A percentile compares a stretch with the other conserved stretches of the same genome.
Evolutionary conservation across 30 jellyfish, hydroid and myxozoan species (phyloP).

Genomic region (Chrysaora quinquecirrha): DNA sequence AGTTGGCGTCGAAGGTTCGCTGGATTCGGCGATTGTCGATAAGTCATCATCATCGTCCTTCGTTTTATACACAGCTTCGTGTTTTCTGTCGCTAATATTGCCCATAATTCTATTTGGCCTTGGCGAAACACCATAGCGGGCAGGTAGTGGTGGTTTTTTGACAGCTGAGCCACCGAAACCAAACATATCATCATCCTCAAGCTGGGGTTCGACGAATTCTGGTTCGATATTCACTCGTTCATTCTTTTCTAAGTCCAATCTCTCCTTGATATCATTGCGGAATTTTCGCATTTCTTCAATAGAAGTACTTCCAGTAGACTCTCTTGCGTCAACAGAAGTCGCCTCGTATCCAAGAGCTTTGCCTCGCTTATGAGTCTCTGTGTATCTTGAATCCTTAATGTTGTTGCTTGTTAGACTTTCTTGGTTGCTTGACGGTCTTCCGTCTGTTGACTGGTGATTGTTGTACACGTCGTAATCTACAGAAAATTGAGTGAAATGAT

Average conservation of each 20-base stretch:
- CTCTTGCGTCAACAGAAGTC: background rate
- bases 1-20: conserved; percentile 93
- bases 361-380: no score
- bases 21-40: conserved; percentile 89
- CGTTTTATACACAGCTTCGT: background rate
- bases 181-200: conserved; percentile 69
- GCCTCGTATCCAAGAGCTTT: no score
- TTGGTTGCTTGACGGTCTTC: no score
- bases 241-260: background rate
- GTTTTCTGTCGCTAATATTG: background rate
- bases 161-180: conserved; percentile 7
- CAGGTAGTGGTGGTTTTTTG: background rate
- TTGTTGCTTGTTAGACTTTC: no score
- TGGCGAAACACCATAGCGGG: conserved; percentile 34
- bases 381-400: no score
- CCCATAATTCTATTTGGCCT: conserved; percentile 45
- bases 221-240: background rate
- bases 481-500: no score
- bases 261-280: conserved; percentile 14
- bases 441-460: no score
- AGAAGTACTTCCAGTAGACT: conserved; percentile 17
- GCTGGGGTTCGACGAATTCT: conserved; percentile 60
- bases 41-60: conserved; percentile 85
- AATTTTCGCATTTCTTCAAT: conserved; percentile 25
- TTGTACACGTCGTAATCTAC: no score